These are phyloP conservation scores for Oplegnathus fasciatus DNA, from an alignment of 2,113 vertebrate species.

Conservation along the genomic window DNA sequence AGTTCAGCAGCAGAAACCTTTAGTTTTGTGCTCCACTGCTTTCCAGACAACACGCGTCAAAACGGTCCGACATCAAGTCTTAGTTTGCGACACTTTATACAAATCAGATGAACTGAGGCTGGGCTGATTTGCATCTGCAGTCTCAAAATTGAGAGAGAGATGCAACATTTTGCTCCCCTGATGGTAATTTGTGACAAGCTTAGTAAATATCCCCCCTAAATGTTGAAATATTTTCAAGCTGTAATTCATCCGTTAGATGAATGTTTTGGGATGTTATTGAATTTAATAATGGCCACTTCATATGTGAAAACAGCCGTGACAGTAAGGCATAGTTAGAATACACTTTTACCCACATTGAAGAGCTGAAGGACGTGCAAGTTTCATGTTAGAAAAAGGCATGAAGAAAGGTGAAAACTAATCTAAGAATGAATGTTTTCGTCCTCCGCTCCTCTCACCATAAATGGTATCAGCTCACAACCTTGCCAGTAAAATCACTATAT, in stretches of 20 bases:
- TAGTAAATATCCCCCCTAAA: background rate
- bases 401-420: conserved; percentile 23
- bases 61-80: conserved; percentile 18
- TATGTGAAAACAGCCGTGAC: background rate
- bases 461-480: conserved; percentile 38
- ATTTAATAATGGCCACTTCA: background rate
- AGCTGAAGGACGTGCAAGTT: background rate
- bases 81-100: conserved; percentile 23
- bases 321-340: background rate
- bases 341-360: background rate
- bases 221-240: background rate
- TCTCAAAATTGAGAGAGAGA: background rate
- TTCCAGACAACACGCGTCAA: conserved; percentile 11
- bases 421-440: conserved; percentile 30
- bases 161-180: background rate
- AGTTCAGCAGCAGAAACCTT: conserved; percentile 13
- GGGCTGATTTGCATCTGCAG: conserved; percentile 22
- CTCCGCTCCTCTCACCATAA: conserved; percentile 22
- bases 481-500: conserved; percentile 44
- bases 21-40: conserved; percentile 22
- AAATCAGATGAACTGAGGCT: conserved; percentile 15
- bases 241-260: conserved; percentile 11
- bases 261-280: background rate
- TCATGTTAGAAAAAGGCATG: background rate
- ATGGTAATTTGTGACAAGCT: background rate